phyloP scores from a whole-genome alignment of 2,888 invertebrate genomes.

The Lithophane socia region DNA sequence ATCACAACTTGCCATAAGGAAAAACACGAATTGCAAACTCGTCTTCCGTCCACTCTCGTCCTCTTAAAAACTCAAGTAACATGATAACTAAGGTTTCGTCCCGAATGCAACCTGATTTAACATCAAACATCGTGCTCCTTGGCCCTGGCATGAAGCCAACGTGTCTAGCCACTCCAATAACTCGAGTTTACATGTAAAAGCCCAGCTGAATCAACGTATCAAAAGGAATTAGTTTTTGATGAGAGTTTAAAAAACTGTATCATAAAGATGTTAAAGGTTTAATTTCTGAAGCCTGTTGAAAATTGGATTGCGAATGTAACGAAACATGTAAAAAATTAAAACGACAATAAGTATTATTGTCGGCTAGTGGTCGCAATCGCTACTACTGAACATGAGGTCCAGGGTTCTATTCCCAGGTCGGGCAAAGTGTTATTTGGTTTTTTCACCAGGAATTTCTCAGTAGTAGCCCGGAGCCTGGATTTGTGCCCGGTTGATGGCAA shows the following conservation, averaged over 20 bases:
- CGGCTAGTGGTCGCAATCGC: too few species aligned
- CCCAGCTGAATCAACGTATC: neutral
- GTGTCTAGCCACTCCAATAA: constrained; percentile 48
- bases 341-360: too few species aligned
- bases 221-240: constrained; percentile 4
- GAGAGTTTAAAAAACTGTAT: neutral
- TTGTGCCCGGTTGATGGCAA: too few species aligned
- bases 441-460: too few species aligned
- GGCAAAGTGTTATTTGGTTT: too few species aligned
- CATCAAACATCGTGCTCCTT: constrained; percentile 26
- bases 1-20: neutral
- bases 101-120: constrained; percentile 48
- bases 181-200: constrained; percentile 20
- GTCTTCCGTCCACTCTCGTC: neutral
- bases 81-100: constrained; percentile 22
- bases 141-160: constrained; percentile 45
- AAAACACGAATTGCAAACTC: constrained; percentile 10
- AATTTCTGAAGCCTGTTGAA: neutral
- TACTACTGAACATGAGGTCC: too few species aligned
- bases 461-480: too few species aligned
- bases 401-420: too few species aligned
- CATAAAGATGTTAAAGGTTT: neutral
- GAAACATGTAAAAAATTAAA: neutral
- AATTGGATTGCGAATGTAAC: neutral
- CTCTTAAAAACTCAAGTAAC: constrained; percentile 27